These are phyloP conservation scores for Drosophila orena DNA, from an alignment of 1,140 invertebrate genomes.

Conservation along the genomic window DNA sequence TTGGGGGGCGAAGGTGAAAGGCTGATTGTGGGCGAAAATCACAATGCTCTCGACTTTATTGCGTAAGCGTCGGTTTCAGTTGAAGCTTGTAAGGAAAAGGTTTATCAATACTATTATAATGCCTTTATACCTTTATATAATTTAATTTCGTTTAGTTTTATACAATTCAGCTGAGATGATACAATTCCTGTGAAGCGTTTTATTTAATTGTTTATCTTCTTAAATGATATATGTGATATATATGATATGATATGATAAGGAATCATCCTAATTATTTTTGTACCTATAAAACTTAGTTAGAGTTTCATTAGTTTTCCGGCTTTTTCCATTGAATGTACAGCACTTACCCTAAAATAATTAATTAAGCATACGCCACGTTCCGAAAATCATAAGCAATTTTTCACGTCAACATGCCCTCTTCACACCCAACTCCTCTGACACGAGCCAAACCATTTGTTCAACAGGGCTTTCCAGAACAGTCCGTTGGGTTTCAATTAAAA, in stretches of 20 bases:
- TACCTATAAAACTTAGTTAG: too few species aligned
- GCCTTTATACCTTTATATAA: neutral
- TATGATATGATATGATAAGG: too few species aligned
- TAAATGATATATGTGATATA: too few species aligned
- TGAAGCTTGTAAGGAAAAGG: neutral
- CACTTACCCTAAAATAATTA: conserved; percentile 4
- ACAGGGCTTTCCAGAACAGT: conserved; percentile 2
- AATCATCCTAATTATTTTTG: too few species aligned
- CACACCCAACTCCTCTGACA: neutral
- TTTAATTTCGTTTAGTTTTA: neutral
- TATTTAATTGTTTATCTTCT: too few species aligned
- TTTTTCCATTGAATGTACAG: neutral
- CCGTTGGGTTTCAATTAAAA: conserved; percentile 47
- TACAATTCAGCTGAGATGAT: too few species aligned
- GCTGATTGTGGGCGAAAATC: neutral
- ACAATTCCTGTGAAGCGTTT: too few species aligned
- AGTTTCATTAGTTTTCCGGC: neutral
- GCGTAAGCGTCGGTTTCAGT: neutral
- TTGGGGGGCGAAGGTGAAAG: neutral
- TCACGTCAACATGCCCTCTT: conserved; percentile 17
- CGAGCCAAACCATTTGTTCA: conserved; percentile 3
- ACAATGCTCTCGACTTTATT: conserved; percentile 14
- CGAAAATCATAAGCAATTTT: conserved; percentile 11
- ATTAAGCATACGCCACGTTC: neutral
- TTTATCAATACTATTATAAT: neutral